These are phyloP conservation scores for Parapristionchus giblindavisi DNA, from an alignment of 2,888 invertebrate genomes.

Conservation along the genomic window DNA sequence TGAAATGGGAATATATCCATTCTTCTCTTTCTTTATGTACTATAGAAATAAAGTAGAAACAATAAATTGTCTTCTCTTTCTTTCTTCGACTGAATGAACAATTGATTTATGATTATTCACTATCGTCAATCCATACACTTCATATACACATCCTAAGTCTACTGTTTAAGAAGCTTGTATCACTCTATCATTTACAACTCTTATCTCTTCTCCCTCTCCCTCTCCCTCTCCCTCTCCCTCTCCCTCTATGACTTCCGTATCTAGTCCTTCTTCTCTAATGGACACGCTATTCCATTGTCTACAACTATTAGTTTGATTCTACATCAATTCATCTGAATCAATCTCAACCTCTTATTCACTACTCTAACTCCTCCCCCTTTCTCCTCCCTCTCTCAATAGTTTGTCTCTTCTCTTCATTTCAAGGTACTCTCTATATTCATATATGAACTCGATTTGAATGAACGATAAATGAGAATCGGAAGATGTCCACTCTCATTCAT, in stretches of 20 bases:
- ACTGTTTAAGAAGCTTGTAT: no score
- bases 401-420: background rate
- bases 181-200: background rate
- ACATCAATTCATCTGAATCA: no score
- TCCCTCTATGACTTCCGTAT: background rate
- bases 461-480: background rate
- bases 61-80: background rate
- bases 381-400: background rate
- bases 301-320: no score
- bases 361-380: background rate
- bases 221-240: conserved; percentile 2
- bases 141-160: background rate
- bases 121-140: background rate
- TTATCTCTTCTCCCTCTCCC: conserved; percentile 1
- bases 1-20: background rate
- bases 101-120: background rate
- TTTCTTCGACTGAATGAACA: background rate
- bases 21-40: background rate
- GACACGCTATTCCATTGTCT: background rate
- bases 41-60: no score
- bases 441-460: no score
- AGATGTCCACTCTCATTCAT: background rate
- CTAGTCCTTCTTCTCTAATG: background rate
- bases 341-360: background rate
- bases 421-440: background rate